These are phyloP conservation scores for Archips xylosteana DNA, from an alignment of 2,888 invertebrate species.

Conservation along the genomic window DNA sequence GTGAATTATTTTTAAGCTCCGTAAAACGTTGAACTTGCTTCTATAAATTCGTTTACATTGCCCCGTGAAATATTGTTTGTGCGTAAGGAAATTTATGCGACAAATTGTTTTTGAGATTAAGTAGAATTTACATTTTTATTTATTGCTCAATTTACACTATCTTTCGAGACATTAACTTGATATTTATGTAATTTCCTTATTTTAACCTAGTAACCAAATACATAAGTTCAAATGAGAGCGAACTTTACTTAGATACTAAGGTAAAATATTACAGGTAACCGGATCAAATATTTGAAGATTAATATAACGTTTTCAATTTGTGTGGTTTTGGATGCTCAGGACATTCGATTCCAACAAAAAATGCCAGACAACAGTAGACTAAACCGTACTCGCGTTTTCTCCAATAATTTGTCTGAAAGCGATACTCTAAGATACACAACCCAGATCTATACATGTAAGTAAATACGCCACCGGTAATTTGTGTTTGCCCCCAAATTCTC, in stretches of 20 bases:
- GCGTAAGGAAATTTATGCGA: conserved; percentile 38
- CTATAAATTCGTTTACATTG: conserved; percentile 44
- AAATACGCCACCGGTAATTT: conserved; percentile 67
- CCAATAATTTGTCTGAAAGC: conserved; percentile 67
- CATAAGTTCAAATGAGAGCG: neutral
- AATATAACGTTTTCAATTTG: neutral
- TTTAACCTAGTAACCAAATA: neutral
- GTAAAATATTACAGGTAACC: too few species aligned
- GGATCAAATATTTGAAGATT: too few species aligned
- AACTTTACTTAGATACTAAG: neutral
- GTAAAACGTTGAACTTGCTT: conserved; percentile 44
- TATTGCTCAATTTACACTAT: conserved; percentile 23
- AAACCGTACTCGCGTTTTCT: conserved; percentile 47
- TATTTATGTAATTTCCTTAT: neutral
- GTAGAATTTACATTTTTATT: conserved; percentile 25
- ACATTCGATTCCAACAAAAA: conserved; percentile 17
- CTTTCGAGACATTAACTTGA: neutral
- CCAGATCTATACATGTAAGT: conserved; percentile 64
- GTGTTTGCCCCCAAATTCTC: conserved; percentile 60
- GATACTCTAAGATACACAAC: conserved; percentile 62
- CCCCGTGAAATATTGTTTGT: conserved; percentile 42
- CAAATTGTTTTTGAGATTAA: conserved; percentile 32
- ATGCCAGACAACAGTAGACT: conserved; percentile 31
- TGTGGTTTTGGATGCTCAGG: neutral
- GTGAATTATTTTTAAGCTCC: conserved; percentile 45